phyloP scores from a whole-genome alignment of 1,140 invertebrate species.

The Drosophila suzukii region DNA sequence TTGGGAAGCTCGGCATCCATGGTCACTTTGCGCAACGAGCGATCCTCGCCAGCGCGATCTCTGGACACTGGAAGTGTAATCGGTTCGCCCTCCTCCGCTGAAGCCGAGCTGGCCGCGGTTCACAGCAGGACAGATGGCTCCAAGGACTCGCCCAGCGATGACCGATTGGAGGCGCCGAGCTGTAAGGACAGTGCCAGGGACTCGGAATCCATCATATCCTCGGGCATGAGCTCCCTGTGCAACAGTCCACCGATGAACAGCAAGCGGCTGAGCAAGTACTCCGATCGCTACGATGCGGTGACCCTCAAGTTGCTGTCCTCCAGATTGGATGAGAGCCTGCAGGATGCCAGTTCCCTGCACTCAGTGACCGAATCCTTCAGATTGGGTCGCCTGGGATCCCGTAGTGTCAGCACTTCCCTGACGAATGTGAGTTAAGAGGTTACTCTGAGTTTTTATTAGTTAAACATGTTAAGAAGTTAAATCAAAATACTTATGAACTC shows the following conservation, averaged over 20 bases:
- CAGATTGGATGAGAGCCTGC: slow-evolving; percentile 66
- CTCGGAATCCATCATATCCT: slow-evolving; percentile 76
- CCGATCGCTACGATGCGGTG: slow-evolving; percentile 76
- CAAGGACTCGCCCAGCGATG: slow-evolving; percentile 12
- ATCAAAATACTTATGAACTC: neutral
- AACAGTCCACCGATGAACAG: slow-evolving; percentile 75
- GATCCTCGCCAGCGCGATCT: slow-evolving; percentile 45
- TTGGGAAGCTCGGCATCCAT: slow-evolving; percentile 69
- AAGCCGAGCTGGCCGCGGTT: slow-evolving; percentile 37
- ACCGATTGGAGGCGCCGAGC: slow-evolving; percentile 43
- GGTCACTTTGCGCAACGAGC: slow-evolving; percentile 73
- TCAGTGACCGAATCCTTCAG: slow-evolving; percentile 59
- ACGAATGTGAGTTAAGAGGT: slow-evolving; percentile 76
- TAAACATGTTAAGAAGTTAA: neutral
- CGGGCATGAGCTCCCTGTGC: slow-evolving; percentile 79
- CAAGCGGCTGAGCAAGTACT: slow-evolving; percentile 71
- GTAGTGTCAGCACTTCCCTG: slow-evolving; percentile 75
- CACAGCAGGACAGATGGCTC: slow-evolving; percentile 21
- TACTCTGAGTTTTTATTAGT: neutral
- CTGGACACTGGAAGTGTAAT: slow-evolving; percentile 50
- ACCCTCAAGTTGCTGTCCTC: slow-evolving; percentile 72
- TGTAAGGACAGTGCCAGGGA: slow-evolving; percentile 74
- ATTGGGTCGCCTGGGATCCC: slow-evolving; percentile 59
- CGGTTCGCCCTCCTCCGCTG: slow-evolving; percentile 65
- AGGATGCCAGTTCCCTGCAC: slow-evolving; percentile 69